Evolutionary conservation across 1,140 invertebrate genomes (phyloP).

Genomic region (Macrostomum lignano): DNA sequence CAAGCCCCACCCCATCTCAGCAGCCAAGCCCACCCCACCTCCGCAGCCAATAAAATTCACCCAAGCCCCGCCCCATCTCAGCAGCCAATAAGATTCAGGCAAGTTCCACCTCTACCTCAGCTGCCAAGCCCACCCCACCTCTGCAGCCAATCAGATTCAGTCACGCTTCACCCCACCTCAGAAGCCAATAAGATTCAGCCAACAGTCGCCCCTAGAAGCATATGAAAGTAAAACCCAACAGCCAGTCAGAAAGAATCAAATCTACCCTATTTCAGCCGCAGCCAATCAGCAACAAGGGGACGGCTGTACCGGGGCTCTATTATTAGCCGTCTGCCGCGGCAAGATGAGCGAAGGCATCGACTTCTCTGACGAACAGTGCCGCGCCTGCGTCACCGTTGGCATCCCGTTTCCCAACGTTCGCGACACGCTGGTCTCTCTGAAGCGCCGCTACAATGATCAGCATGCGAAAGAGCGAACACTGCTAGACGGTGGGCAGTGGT

Average conservation of each 20-base stretch:
- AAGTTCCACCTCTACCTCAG: too few species aligned
- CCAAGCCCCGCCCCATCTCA: too few species aligned
- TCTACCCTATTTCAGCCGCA: conserved; percentile 8
- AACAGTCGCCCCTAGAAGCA: not conserved
- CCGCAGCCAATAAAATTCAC: too few species aligned
- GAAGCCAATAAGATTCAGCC: not conserved
- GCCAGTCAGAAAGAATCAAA: conserved; percentile 5
- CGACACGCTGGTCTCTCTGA: not conserved
- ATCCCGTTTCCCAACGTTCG: conserved; percentile 6
- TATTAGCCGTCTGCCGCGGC: conserved; percentile 46
- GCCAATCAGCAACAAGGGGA: not conserved
- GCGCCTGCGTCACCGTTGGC: conserved; percentile 46
- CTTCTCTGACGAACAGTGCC: conserved; percentile 47
- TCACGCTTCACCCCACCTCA: not conserved
- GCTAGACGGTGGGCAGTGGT: conserved; percentile 40
- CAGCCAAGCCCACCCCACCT: too few species aligned
- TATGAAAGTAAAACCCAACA: not conserved
- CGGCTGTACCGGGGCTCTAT: conserved; percentile 33
- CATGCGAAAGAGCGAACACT: conserved; percentile 14
- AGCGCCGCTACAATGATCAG: not conserved
- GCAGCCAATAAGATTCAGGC: too few species aligned
- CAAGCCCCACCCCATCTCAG: too few species aligned
- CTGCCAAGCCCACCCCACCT: too few species aligned
- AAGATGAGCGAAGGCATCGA: conserved; percentile 58
- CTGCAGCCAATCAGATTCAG: not conserved